Evolutionary conservation across 2,113 vertebrate genomes (phyloP).

Genomic region (Cichladusa arquata): DNA sequence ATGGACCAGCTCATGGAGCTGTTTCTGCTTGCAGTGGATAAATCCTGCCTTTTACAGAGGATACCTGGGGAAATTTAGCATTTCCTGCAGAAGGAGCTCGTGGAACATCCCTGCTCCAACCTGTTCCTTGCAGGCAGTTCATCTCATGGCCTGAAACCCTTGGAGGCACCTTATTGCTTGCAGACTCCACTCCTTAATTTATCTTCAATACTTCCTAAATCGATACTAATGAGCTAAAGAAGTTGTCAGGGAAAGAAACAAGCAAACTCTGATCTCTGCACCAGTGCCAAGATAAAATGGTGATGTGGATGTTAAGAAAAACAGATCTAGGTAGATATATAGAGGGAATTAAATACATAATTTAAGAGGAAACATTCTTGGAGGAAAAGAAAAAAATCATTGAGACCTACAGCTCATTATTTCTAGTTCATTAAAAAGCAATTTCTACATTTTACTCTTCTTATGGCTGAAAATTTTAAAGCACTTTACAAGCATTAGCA

Average conservation of each 20-base stretch:
- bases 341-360: neutral
- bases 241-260: neutral
- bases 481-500: neutral
- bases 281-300: neutral
- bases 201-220: slow-evolving; percentile 8
- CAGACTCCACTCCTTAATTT: slow-evolving; percentile 14
- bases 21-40: neutral
- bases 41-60: neutral
- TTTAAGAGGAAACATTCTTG: neutral
- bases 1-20: accelerated
- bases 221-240: slow-evolving; percentile 16
- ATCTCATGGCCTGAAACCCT: neutral
- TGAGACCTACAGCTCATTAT: neutral
- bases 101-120: neutral
- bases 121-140: neutral
- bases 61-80: neutral
- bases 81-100: neutral
- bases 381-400: neutral
- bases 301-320: neutral
- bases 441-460: slow-evolving; percentile 9
- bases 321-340: neutral
- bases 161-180: neutral
- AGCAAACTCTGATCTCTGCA: neutral
- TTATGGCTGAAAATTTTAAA: neutral
- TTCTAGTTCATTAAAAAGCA: slow-evolving; percentile 50